Base-by-base conservation (phyloP, 2,888 invertebrate species). In the Pilophorus perplexus region DNA sequence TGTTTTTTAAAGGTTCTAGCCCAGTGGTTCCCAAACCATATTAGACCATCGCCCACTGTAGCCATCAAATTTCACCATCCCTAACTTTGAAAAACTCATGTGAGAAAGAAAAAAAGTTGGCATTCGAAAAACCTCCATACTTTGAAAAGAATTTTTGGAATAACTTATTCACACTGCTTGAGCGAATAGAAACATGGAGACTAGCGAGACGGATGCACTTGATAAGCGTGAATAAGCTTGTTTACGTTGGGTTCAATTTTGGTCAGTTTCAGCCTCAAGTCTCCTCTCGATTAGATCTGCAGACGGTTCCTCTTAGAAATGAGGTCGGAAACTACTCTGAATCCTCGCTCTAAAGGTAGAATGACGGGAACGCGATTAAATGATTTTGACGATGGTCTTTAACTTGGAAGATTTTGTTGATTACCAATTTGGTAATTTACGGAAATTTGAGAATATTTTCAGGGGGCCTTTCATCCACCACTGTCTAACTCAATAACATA, bases 211-310 rank as follows among this genome's bases (percentile, higher is more conserved):
- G 52, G 52, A 16, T 52, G 27, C 23, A 52, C 27, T n/a, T 10
- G 3, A 42, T 4, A 20, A 42, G 3, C 1, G 2, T 22, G 27
- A 20, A 50, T 50, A n/a, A 50, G 27, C 6, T 50, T 12, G 12
- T 48, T 18, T 48, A 14, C 25, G 50, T 50, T 8, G 1, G 50
- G 22, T 27, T 27, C 25, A 16, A 52, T 27, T 27, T 28, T 25
- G 16, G 6, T 52, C 14, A 52, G 12, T 12, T 27, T 27, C 52
- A 52, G 27, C 33, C 52, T n/a, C 18, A 52, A 52, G 52, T 52
- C 52, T 27, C 52, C 27, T 2, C 28, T 2, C 14, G 25, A n/a
- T 14, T 16, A 16, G 18, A 52, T 52, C 33, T 27, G 28, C 27
- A 52, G 3, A 14, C 27, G 52, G 18, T 52, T 52, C 18, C 52